Evolutionary conservation across 2,888 invertebrate species (phyloP).

Genomic region (Acronicta aceris): DNA sequence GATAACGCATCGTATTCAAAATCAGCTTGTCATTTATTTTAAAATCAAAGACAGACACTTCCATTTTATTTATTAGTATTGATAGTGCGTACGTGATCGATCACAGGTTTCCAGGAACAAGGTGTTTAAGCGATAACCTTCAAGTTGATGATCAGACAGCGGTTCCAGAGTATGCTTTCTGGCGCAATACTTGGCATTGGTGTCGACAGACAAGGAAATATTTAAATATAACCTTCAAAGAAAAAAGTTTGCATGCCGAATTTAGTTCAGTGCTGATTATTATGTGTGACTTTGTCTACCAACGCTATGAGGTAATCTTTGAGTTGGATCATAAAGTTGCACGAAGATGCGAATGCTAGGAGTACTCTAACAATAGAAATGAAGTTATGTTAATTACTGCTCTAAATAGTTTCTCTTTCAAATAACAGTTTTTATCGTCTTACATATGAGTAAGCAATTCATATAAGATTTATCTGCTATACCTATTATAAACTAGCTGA

Average conservation of each 20-base stretch:
- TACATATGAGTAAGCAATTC: too few species aligned
- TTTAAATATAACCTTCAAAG: conserved; percentile 66
- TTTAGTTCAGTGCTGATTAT: conserved; percentile 53
- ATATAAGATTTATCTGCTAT: too few species aligned
- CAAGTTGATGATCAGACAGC: conserved; percentile 48
- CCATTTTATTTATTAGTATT: not conserved
- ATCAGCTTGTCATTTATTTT: too few species aligned
- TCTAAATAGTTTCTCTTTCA: not conserved
- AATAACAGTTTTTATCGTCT: too few species aligned
- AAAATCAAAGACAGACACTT: too few species aligned
- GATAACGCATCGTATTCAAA: too few species aligned
- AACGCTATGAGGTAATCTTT: conserved; percentile 35
- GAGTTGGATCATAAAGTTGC: conserved; percentile 11
- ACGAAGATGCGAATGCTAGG: conserved; percentile 23
- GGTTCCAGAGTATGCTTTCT: conserved; percentile 71
- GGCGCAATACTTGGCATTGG: conserved; percentile 66
- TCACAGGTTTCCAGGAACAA: conserved; percentile 62
- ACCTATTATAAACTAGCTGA: too few species aligned
- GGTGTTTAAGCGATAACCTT: conserved; percentile 58
- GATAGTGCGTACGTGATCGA: conserved; percentile 53
- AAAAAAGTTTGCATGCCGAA: conserved; percentile 67
- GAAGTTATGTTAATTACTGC: not conserved
- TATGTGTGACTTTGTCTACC: conserved; percentile 40
- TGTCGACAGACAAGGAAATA: conserved; percentile 73
- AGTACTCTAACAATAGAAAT: not conserved